These are phyloP conservation scores for Drosophila antonietae DNA, from an alignment of 2,888 invertebrate genomes.

Conservation along the genomic window DNA sequence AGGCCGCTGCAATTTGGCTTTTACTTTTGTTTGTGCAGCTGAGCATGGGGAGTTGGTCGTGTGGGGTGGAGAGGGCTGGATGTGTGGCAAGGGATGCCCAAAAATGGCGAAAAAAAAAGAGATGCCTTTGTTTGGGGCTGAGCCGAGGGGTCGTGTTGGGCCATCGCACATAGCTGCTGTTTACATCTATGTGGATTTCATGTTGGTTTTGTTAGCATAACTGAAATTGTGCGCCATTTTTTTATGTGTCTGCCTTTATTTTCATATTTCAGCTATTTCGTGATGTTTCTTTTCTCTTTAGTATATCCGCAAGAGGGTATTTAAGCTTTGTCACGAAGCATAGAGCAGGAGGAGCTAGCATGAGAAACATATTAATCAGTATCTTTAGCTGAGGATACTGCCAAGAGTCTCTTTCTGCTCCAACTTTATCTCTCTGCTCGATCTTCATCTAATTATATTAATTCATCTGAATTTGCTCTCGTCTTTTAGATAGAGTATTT, in stretches of 20 bases:
- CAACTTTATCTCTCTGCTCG: neutral
- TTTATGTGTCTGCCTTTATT: slow-evolving; percentile 48
- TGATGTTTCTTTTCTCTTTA: neutral
- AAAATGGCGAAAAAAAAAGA: slow-evolving; percentile 20
- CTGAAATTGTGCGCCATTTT: slow-evolving; percentile 66
- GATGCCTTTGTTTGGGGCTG: slow-evolving; percentile 21
- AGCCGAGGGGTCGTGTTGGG: neutral
- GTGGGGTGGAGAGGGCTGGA: neutral
- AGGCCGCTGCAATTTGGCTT: slow-evolving; percentile 57
- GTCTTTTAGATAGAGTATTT: neutral
- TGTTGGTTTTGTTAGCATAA: slow-evolving; percentile 59
- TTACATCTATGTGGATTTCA: slow-evolving; percentile 62
- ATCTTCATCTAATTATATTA: neutral
- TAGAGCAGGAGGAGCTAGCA: neutral
- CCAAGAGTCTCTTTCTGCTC: too few species aligned
- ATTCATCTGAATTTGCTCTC: neutral
- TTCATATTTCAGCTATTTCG: slow-evolving; percentile 21
- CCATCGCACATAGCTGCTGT: slow-evolving; percentile 46
- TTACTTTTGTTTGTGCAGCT: slow-evolving; percentile 53
- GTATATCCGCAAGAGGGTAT: neutral
- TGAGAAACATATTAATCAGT: neutral
- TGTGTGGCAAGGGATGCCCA: neutral
- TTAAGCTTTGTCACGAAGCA: neutral
- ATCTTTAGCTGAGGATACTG: too few species aligned
- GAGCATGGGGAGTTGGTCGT: neutral